Base-by-base conservation (phyloP, 2,113 vertebrate genomes). In the Callopanchax toddi region DNA sequence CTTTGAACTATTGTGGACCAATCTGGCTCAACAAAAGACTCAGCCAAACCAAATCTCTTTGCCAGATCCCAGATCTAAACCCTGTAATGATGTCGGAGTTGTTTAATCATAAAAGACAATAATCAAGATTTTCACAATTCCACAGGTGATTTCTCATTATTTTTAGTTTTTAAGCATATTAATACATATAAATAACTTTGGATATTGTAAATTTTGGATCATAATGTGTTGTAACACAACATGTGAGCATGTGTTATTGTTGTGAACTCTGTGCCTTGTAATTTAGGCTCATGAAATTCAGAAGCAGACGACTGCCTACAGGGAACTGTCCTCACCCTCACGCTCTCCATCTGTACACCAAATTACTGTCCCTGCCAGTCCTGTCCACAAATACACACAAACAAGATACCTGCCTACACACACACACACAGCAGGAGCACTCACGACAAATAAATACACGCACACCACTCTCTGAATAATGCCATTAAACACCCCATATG, bases 291-390 rank as follows among this genome's bases (percentile, higher is more conserved):
- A 70, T 72, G 67, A 62, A 36, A 54, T 55, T 60, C 32, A 60
- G 40, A 67, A 70, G 78, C 74, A 79, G 80, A 86, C 69, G 40
- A 76, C 55, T 23, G 80, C 87, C 91, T 70, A 84, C 89, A 81
- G 91, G 75, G 86, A 88, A 79, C 57, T 85, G 86, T 91, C 79
- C 84, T 91, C 76, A 72, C 82, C 82, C 78, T 73, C 71, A 70
- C 54, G 70, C 63, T 71, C 61, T 85, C 91, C 91, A 92, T 92
- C 91, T 92, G 91, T 69, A 84, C 81, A 79, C 70, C 21, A 54
- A 66, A 55, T 76, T 67, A 44, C 75, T 77, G 67, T 78, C 80
- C 78, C 78, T 83, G 60, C 73, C 77, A 66, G 57, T 36, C 43
- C 78, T 57, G 13, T 52, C 69, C 54, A 63, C 58, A 69, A 53